Conservation (phyloP, 1,140 invertebrate genomes). For the Ooceraea biroi region DNA sequence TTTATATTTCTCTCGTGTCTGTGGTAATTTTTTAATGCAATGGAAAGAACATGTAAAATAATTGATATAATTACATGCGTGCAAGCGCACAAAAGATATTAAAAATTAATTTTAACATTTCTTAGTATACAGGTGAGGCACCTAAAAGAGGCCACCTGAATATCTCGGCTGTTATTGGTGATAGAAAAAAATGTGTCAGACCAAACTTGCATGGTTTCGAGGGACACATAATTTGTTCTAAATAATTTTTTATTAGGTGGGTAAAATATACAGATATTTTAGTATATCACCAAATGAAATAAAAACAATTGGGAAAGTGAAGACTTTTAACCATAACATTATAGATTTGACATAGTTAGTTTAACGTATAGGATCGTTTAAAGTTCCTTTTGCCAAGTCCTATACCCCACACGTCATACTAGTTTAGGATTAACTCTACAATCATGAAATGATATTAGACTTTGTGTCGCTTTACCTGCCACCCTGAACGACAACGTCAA, state of each 20-base stretch:
- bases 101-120: not conserved
- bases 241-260: too few relatives aligned
- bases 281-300: not conserved
- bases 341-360: not conserved
- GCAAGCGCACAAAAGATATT: too few relatives aligned
- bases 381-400: not conserved
- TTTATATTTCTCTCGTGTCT: not conserved
- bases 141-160: too few relatives aligned
- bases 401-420: not conserved
- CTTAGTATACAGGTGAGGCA: too few relatives aligned
- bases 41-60: too few relatives aligned
- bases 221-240: too few relatives aligned
- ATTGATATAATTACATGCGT: too few relatives aligned
- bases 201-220: too few relatives aligned
- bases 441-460: constrained; percentile 38
- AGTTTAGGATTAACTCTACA: constrained; percentile 27
- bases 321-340: not conserved
- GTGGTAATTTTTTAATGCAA: not conserved
- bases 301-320: not conserved
- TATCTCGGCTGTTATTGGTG: too few relatives aligned
- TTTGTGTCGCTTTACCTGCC: constrained; percentile 53
- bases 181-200: too few relatives aligned
- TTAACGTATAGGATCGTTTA: not conserved
- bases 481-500: constrained; percentile 46
- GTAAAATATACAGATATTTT: not conserved